Evolutionary conservation across 2,888 invertebrate species (phyloP).

Genomic region (Drosophila subquinaria): DNA sequence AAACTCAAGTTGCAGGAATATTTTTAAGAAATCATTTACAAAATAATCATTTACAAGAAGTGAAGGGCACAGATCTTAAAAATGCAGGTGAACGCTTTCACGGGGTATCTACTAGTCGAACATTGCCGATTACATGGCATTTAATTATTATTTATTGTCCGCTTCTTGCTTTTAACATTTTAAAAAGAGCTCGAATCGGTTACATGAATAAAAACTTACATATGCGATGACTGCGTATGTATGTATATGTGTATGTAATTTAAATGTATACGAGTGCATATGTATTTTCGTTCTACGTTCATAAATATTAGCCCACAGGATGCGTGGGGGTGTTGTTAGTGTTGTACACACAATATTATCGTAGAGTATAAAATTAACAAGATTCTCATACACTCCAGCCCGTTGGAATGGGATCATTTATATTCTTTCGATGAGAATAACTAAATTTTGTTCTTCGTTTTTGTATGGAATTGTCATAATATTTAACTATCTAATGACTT

Average conservation of each 20-base stretch:
- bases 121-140: background rate
- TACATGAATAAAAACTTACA: background rate
- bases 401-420: background rate
- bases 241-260: background rate
- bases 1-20: too few species aligned
- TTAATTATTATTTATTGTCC: background rate
- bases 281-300: background rate
- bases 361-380: slow-evolving; percentile 18
- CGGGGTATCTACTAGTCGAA: background rate
- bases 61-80: too few species aligned
- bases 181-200: background rate
- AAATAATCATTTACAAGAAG: too few species aligned
- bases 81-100: background rate
- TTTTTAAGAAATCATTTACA: too few species aligned
- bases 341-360: slow-evolving; percentile 7
- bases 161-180: slow-evolving; percentile 3
- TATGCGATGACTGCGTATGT: background rate
- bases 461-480: too few species aligned
- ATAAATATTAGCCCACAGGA: slow-evolving; percentile 15
- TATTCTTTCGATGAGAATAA: background rate
- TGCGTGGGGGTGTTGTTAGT: slow-evolving; percentile 21
- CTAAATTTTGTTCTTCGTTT: too few species aligned
- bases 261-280: background rate
- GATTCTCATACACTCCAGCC: background rate
- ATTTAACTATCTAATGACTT: too few species aligned